phyloP scores from a whole-genome alignment of 2,888 invertebrate genomes.

The Heliconius cydno region DNA sequence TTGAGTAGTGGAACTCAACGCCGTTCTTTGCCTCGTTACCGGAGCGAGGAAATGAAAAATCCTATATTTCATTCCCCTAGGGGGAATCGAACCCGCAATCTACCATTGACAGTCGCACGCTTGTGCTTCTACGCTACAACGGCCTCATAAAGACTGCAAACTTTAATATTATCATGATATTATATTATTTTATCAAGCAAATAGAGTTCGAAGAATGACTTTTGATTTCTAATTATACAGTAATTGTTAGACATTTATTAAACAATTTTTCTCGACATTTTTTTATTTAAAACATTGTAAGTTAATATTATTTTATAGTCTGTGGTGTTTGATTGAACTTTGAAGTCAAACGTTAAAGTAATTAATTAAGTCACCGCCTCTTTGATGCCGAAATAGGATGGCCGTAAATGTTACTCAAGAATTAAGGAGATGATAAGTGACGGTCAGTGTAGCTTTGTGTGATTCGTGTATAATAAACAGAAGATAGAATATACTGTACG shows the following conservation, averaged over 20 bases:
- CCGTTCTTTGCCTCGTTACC: no score
- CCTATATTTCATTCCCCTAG: no score
- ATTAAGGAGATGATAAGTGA: constrained; percentile 31
- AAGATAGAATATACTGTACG: background rate
- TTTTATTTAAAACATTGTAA: constrained; percentile 15
- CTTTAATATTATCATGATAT: background rate
- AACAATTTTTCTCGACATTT: background rate
- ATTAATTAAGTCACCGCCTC: constrained; percentile 41
- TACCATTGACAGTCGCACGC: no score
- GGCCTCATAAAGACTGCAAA: background rate
- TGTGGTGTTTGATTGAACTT: constrained; percentile 37
- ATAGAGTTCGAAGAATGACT: background rate
- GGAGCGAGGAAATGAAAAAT: no score
- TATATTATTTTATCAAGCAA: background rate
- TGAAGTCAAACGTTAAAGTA: constrained; percentile 39
- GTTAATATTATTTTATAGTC: constrained; percentile 30
- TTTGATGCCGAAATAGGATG: constrained; percentile 38
- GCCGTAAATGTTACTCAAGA: constrained; percentile 31
- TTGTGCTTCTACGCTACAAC: no score
- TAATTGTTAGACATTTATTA: background rate
- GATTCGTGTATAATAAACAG: background rate
- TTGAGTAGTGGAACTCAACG: no score
- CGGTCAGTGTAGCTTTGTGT: constrained; percentile 3
- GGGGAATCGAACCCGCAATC: no score
- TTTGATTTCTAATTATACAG: no score